Conservation (phyloP, 2,113 vertebrate genomes). For the Amblyornis subalaris region DNA sequence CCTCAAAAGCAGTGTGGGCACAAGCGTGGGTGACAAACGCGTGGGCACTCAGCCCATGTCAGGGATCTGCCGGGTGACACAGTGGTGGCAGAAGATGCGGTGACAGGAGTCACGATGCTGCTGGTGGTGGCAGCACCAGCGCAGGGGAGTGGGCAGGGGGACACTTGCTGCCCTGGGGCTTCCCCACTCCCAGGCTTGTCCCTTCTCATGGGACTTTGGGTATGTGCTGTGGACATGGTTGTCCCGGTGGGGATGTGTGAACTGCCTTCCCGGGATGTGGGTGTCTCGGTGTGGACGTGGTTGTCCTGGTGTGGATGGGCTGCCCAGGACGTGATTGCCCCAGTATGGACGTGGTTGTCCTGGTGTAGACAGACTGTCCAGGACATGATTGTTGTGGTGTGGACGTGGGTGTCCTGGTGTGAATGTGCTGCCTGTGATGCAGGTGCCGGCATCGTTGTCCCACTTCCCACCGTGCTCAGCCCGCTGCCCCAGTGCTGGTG, state of each 20-base stretch:
- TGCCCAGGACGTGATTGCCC: background rate
- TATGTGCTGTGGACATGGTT: fast-evolving
- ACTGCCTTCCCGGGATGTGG: background rate
- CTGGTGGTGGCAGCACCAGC: fast-evolving
- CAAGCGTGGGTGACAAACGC: fast-evolving
- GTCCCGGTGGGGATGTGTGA: background rate
- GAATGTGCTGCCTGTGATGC: background rate
- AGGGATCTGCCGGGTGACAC: background rate
- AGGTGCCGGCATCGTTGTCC: background rate
- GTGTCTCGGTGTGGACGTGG: background rate
- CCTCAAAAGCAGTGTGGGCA: background rate
- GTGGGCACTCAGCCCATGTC: too few species aligned
- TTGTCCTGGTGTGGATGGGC: background rate
- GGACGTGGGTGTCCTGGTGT: background rate
- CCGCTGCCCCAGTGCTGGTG: fast-evolving
- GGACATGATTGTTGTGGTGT: background rate
- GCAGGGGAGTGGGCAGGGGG: background rate
- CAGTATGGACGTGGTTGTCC: background rate
- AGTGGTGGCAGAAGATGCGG: background rate
- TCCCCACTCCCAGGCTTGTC: fast-evolving
- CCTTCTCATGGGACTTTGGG: background rate
- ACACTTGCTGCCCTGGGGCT: too few species aligned
- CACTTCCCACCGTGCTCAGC: background rate
- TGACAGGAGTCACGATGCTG: fast-evolving
- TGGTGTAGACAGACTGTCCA: background rate